Percentiles rank a stretch among this genome's conserved stretches.
phyloP scores from a whole-genome alignment of 2,797 vertebrate species.

The Phataginus tetradactyla region DNA sequence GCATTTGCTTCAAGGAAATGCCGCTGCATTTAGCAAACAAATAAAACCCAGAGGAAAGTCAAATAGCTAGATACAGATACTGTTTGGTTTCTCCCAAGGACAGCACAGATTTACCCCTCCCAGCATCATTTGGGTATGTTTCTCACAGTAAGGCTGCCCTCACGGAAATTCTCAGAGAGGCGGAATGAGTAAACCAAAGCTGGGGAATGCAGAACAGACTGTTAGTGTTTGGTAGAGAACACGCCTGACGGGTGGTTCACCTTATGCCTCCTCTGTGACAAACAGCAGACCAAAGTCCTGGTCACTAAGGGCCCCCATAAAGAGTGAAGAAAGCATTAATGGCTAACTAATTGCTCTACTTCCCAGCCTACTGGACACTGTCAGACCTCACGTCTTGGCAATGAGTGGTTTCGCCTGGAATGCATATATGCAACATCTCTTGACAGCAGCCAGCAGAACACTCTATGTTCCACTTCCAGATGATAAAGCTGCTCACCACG shows the following conservation, averaged over 20 bases:
- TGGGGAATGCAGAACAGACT: not conserved
- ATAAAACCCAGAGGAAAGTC: not conserved
- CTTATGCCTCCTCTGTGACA: not conserved
- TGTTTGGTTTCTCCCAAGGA: not conserved
- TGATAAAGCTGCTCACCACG: not conserved
- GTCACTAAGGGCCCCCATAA: not conserved
- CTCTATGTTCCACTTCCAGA: not conserved
- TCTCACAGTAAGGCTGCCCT: not conserved
- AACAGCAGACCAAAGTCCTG: not conserved
- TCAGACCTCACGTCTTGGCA: not conserved
- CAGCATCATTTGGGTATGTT: not conserved
- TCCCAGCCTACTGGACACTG: not conserved
- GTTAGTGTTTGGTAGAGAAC: not conserved
- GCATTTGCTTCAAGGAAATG: not conserved
- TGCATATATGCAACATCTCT: not conserved
- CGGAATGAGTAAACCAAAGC: not conserved
- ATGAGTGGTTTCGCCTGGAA: not conserved
- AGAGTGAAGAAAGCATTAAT: not conserved
- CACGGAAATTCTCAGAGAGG: not conserved
- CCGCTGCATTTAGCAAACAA: not conserved
- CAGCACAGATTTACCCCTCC: not conserved
- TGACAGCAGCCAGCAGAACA: not conserved
- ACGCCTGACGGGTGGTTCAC: not conserved
- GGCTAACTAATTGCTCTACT: not conserved
- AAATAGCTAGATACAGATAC: not conserved